Evolutionary conservation across 2,113 vertebrate species (phyloP), one percentile per base, ranked within the genome.

Genomic region (Nibea coibor): DNA sequence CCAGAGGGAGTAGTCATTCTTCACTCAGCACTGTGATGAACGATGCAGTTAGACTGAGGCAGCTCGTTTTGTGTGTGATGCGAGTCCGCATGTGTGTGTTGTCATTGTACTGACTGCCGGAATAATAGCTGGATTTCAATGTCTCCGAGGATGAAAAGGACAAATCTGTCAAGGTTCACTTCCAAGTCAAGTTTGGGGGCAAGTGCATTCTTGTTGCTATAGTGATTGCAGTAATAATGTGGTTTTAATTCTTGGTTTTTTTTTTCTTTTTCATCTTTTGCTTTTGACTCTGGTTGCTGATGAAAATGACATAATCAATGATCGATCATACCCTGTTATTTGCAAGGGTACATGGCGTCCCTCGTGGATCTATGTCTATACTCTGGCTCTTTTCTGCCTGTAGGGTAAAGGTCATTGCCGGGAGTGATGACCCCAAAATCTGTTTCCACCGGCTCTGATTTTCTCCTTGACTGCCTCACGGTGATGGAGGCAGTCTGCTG

Each of bases 371-470:
- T 48, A 35, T 72, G 53, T 80, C 67, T 79, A 74, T 62, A 77
- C 72, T 66, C 15, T 39, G 42, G 12, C 45, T 72, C 17, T 58
- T 22, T 68, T 80, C 58, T 64, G 48, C 54, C 42, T 53, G 57
- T 81, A 62, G 72, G 75, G 72, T 79, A 42, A 80, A 91, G 80
- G 84, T 79, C 91, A 50, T 90, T 83, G 83, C 57, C 35, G 48
- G 75, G 89, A 88, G 93, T 74, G 73, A 54, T 89, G 93, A 93
- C 88, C 87, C 88, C 90, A 86, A 94, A 95, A 96, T 95, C 93
- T 94, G 89, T 95, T 95, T 91, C 95, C 81, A 51, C 64, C 79
- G 65, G 83, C 86, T 87, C 84, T 92, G 91, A 93, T 94, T 97
- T 96, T 96, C 92, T 89, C 75, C 93, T 88, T 67, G 83, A 74